phyloP scores from a whole-genome alignment of 2,113 vertebrate species.

The Asarcornis scutulata region DNA sequence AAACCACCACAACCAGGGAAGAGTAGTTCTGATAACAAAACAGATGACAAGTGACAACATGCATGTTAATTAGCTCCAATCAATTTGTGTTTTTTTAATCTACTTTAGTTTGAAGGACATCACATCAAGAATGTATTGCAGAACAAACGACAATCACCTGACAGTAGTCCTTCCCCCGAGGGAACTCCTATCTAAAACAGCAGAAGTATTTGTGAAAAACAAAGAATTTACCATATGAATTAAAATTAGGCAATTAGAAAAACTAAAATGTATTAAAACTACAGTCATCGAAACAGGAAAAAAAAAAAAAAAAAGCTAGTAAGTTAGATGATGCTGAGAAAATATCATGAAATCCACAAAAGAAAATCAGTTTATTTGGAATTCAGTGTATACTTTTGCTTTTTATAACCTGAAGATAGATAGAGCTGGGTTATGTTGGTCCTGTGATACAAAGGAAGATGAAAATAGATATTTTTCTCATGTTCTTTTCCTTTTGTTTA shows the following conservation, averaged over 20 bases:
- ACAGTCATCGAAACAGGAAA: not conserved
- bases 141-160: conserved; percentile 20
- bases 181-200: conserved; percentile 37
- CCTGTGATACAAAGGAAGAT: not conserved
- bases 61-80: conserved; percentile 16
- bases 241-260: conserved; percentile 4
- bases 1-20: not conserved
- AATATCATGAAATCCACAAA: not conserved
- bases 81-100: conserved; percentile 34
- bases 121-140: conserved; percentile 14
- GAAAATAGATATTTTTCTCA: not conserved
- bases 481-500: not conserved
- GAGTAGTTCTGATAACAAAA: not conserved
- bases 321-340: not conserved
- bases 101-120: conserved; percentile 49
- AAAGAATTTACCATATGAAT: conserved; percentile 13
- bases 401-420: not conserved
- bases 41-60: not conserved
- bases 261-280: not conserved
- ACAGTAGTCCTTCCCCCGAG: not conserved
- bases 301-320: not conserved
- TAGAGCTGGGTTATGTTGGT: not conserved
- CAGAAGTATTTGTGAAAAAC: conserved; percentile 24
- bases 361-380: not conserved
- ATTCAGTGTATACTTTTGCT: not conserved